These are phyloP conservation scores for Flexamia atlantica DNA, from an alignment of 2,888 invertebrate genomes.

Conservation along the genomic window DNA sequence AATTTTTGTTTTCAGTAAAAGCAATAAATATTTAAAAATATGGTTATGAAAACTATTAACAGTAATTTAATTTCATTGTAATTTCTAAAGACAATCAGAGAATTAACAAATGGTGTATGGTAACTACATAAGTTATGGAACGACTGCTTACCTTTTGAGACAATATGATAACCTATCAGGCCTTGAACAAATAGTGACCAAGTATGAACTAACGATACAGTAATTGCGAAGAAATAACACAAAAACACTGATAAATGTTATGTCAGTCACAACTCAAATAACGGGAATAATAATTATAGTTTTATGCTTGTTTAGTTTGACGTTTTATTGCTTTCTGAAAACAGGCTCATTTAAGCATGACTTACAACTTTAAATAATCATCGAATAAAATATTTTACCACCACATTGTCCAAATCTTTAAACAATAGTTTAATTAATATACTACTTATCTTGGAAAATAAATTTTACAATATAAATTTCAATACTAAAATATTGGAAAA, in stretches of 20 bases:
- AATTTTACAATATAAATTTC: no score
- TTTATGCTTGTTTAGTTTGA: no score
- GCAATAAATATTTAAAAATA: neutral
- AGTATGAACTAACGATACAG: conserved; percentile 4
- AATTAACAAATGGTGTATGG: neutral
- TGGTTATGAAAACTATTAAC: neutral
- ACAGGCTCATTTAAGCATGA: no score
- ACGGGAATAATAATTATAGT: neutral
- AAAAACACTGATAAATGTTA: conserved; percentile 28
- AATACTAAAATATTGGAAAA: no score
- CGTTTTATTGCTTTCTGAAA: no score
- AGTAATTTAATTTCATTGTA: neutral
- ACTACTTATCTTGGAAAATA: no score
- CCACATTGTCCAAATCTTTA: no score
- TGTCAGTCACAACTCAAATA: neutral
- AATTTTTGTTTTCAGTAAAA: neutral
- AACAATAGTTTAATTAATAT: no score
- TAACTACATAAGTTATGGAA: neutral
- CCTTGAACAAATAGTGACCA: conserved; percentile 30
- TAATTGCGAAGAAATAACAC: conserved; percentile 10
- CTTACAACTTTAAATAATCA: no score
- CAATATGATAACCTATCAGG: conserved; percentile 31
- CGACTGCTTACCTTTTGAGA: conserved; percentile 3
- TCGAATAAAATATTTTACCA: no score
- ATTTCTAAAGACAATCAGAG: neutral